Conservation (phyloP, 2,797 vertebrate species). For the Hypotaenidia okinawae region DNA sequence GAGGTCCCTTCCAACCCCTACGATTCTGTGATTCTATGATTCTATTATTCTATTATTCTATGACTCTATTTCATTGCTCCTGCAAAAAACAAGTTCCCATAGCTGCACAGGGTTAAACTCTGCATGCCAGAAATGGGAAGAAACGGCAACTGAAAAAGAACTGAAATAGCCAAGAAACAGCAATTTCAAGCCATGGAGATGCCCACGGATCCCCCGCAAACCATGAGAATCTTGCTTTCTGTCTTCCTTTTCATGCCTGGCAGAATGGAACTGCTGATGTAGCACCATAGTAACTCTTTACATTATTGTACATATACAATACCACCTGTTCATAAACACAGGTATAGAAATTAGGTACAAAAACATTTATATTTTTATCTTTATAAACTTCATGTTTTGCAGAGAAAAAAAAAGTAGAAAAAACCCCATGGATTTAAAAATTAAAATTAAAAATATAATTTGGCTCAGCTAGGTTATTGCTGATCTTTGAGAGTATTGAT, state of each 20-base stretch:
- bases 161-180: neutral
- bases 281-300: neutral
- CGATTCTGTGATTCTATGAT: no score
- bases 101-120: neutral
- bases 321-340: neutral
- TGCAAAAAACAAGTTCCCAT: neutral
- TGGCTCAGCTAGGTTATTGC: neutral
- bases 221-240: neutral
- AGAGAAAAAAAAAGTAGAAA: neutral
- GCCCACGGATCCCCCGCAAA: neutral
- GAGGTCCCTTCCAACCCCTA: no score
- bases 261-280: neutral
- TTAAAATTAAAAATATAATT: neutral
- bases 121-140: neutral
- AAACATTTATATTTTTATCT: neutral
- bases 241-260: neutral
- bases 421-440: neutral
- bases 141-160: neutral
- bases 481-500: neutral
- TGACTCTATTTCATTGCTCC: neutral
- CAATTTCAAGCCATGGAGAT: neutral
- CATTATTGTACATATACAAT: neutral
- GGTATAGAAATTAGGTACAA: neutral
- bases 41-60: no score
- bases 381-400: neutral